phyloP scores from a whole-genome alignment of 2,797 vertebrate genomes.

The Crenuchus spilurus region DNA sequence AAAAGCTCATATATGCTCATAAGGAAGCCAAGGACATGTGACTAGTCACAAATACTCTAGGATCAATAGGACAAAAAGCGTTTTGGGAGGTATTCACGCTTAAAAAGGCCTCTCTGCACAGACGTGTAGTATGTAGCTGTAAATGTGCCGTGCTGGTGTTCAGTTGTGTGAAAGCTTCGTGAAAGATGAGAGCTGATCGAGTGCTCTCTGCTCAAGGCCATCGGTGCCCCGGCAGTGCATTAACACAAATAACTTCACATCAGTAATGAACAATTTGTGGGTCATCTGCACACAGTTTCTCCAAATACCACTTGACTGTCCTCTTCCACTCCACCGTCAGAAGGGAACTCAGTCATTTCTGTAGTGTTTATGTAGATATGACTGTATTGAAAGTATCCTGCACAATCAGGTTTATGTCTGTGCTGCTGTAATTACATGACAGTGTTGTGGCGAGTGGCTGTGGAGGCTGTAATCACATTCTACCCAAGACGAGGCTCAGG shows the following conservation, averaged over 20 bases:
- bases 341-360: slow-evolving; percentile 8
- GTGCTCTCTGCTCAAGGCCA: slow-evolving; percentile 34
- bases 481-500: slow-evolving; percentile 34
- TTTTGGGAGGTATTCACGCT: not conserved
- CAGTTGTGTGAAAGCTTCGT: slow-evolving; percentile 14
- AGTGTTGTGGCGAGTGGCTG: slow-evolving; percentile 42
- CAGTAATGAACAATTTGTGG: slow-evolving; percentile 39
- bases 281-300: slow-evolving; percentile 28
- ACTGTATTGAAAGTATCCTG: slow-evolving; percentile 40
- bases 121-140: too few species aligned
- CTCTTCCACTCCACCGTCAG: not conserved
- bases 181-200: slow-evolving; percentile 22
- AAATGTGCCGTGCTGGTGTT: not conserved
- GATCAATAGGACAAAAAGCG: too few species aligned
- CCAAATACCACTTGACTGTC: slow-evolving; percentile 13
- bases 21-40: too few species aligned
- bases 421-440: slow-evolving; percentile 54
- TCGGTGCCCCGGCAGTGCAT: not conserved
- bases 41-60: too few species aligned
- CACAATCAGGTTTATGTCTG: slow-evolving; percentile 35
- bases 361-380: not conserved
- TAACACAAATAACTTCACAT: slow-evolving; percentile 39
- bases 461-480: slow-evolving; percentile 55
- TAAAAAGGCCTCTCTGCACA: too few species aligned
- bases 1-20: too few species aligned